These are phyloP conservation scores for Ceratosolen fusciceps DNA, from an alignment of 1,140 invertebrate genomes.

Conservation along the genomic window DNA sequence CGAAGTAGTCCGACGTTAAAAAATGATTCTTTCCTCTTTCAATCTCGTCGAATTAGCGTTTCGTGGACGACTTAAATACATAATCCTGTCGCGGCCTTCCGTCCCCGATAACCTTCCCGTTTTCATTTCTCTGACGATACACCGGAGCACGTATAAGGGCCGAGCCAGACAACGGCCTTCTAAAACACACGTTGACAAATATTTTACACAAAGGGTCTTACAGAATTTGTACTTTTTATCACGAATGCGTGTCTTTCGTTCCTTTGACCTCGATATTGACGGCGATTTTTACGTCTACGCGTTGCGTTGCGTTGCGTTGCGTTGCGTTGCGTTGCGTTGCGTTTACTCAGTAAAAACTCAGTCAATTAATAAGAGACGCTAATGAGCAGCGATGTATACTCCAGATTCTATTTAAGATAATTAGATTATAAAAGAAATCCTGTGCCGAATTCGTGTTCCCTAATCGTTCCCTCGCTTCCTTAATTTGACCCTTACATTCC, in stretches of 20 bases:
- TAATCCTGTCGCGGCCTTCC: conserved; percentile 7
- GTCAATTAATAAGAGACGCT: too few relatives aligned
- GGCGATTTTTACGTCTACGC: too few relatives aligned
- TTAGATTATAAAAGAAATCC: too few relatives aligned
- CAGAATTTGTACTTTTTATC: conserved; percentile 69
- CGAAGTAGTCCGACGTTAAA: conserved; percentile 36
- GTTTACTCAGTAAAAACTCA: too few relatives aligned
- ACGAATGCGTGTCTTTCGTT: conserved; percentile 51
- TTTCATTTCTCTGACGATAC: conserved; percentile 43
- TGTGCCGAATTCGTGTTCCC: too few relatives aligned
- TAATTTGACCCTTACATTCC: too few relatives aligned
- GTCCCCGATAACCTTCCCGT: conserved; percentile 10
- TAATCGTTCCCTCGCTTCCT: too few relatives aligned
- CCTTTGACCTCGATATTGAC: conserved; percentile 4
- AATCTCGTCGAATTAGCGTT: conserved; percentile 19
- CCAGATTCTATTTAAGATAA: too few relatives aligned
- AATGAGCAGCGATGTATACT: too few relatives aligned
- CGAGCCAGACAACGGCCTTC: conserved; percentile 48
- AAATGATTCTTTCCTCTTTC: conserved; percentile 39
- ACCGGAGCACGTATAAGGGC: conserved; percentile 43
- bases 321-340: too few relatives aligned
- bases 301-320: too few relatives aligned
- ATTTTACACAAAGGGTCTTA: conserved; percentile 61
- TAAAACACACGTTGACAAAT: conserved; percentile 56
- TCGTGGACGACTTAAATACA: conserved; percentile 30